Evolutionary conservation across 2,888 invertebrate genomes (phyloP), one percentile per base, ranked within the genome.

Genomic region (Deilephila elpenor): DNA sequence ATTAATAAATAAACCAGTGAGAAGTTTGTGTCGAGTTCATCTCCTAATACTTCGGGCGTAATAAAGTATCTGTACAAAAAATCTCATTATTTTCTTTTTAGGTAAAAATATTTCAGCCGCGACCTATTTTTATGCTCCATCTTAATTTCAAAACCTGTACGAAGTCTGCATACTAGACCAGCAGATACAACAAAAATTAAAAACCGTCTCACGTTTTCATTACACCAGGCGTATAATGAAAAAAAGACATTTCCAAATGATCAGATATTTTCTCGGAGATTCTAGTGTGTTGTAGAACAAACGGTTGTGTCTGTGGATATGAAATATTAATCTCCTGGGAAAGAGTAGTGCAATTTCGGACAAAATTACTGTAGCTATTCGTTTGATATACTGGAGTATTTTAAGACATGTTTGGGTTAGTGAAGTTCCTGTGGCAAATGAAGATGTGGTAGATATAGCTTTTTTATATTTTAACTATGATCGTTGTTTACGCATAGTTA

Each of bases 281-380:
- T 34, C 37, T 25, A 51, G 70, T 64, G 77, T 73, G 71, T 72
- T 64, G 71, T 59, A 73, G 73, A 76, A 77, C 75, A 78, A 79
- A 77, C 76, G 76, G 70, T 70, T n/a, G 59, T 56, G 71, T 53
- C 67, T 73, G 74, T 59, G 34, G 70, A 71, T 77, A 78, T 77
- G 77, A 78, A 80, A 80, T 81, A 80, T 81, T 79, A 79, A 78
- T 78, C 73, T 72, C 74, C 51, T 61, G 61, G 73, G 75, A 79
- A 77, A 79, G 74, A 75, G 75, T 75, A 75, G 71, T 79, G 71
- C 75, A 78, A 25, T 79, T 51, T 34, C 25, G 75, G 74, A 73
- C 78, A 75, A 53, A 59, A 72, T 67, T 19, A 51, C 29, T 8
- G 59, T 44, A 1, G 11, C 14, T 4, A 11, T 44, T 44, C 4